Base-by-base conservation (phyloP, 2,113 vertebrate genomes). In the Oryzias celebensis region DNA sequence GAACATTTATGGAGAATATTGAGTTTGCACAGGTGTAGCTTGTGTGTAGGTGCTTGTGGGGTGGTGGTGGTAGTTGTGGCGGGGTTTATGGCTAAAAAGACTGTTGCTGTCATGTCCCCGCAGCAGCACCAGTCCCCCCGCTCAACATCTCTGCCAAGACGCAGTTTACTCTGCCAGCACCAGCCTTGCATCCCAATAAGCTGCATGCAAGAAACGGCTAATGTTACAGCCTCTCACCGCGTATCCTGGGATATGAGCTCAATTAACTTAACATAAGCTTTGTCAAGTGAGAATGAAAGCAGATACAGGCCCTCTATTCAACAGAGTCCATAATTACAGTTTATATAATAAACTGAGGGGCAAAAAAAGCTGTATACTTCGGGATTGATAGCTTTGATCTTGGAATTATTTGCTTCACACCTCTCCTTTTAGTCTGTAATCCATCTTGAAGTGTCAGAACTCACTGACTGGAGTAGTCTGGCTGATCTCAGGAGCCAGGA, bases 101-200 rank as follows among this genome's bases (percentile, higher is more conserved):
- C 83, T 85, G 82, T 86, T 79, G 86, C 85, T 87, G 86, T 90
- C 87, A 89, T 88, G 88, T 89, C 87, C 82, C 84, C 81, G 86
- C 82, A 83, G 86, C 83, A 82, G 58, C 77, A 81, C 50, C 77
- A 81, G 56, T 79, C 73, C 69, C 80, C 63, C 77, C 31, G 74
- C 74, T 82, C 83, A 73, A 75, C 84, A 78, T 85, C 80, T 58
- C 85, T 86, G 85, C 87, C 87, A 87, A 88, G 82, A 67, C 71
- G 44, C 83, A 85, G 87, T 91, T 90, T 90, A 88, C 84, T 86
- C 80, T 89, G 83, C 80, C 83, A 87, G 81, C 77, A 81, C 80
- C 75, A 77, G 74, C 77, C 78, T 77, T 80, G 87, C 88, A 90
- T 91, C 83, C 84, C 86, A 91, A 90, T 90, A 77, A 88, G 87